phyloP scores from a whole-genome alignment of 2,113 vertebrate genomes.

The Suricata suricatta region DNA sequence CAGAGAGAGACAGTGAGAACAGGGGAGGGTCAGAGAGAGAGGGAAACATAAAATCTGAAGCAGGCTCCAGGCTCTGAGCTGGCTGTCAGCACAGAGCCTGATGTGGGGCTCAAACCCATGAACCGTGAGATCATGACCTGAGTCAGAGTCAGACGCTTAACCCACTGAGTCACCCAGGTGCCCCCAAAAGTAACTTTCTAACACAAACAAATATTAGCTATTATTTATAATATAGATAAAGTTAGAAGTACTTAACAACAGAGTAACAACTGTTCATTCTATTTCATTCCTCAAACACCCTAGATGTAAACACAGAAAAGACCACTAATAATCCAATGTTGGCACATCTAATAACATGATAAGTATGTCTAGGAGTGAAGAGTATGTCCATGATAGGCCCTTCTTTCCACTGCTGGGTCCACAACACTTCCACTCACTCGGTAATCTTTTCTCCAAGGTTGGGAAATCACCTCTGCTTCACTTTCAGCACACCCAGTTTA shows the following conservation, averaged over 20 bases:
- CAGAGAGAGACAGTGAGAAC: too few species aligned
- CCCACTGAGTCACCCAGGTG: too few species aligned
- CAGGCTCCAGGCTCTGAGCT: too few species aligned
- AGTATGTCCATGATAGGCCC: not conserved
- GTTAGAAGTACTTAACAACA: not conserved
- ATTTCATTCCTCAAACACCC: not conserved
- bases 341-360: not conserved
- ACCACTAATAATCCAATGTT: not conserved
- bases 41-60: too few species aligned
- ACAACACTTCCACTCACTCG: not conserved
- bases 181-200: slow-evolving; percentile 22
- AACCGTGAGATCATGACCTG: too few species aligned
- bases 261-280: slow-evolving; percentile 24
- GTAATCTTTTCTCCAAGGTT: not conserved
- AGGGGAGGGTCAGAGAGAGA: too few species aligned
- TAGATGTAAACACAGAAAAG: not conserved
- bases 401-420: not conserved
- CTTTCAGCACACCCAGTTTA: not conserved
- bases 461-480: not conserved
- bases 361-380: not conserved
- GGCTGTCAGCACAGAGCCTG: too few species aligned
- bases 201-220: not conserved
- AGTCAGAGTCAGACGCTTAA: too few species aligned
- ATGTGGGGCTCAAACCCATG: too few species aligned
- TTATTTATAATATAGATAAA: not conserved